Evolutionary conservation across 2,797 vertebrate genomes (phyloP).

Genomic region (Amphiprion clarkii): DNA sequence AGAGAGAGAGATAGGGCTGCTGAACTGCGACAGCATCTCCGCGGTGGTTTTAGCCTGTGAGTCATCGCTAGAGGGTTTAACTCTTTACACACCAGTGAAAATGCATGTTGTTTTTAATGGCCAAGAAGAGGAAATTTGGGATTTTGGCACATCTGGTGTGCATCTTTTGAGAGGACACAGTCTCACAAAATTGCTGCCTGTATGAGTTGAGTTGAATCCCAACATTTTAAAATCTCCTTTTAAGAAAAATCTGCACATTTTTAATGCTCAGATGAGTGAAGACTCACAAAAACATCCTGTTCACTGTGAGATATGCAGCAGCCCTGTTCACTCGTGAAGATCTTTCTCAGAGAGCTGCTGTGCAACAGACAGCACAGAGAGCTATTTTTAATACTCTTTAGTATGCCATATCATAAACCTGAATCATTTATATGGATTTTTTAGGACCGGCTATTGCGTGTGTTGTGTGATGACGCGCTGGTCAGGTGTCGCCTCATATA

Average conservation of each 20-base stretch:
- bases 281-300: too few species aligned
- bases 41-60: conserved; percentile 80
- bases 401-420: conserved; percentile 72
- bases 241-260: too few species aligned
- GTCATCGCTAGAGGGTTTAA: conserved; percentile 85
- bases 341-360: conserved; percentile 2
- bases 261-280: too few species aligned
- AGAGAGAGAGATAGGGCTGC: conserved; percentile 28
- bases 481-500: conserved; percentile 87
- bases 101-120: neutral
- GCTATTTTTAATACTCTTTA: conserved; percentile 73
- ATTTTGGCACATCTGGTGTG: neutral
- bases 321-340: too few species aligned
- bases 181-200: neutral
- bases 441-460: conserved; percentile 73
- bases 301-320: too few species aligned
- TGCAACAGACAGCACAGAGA: conserved; percentile 37
- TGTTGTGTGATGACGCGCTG: conserved; percentile 82
- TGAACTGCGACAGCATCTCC: conserved; percentile 81
- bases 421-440: conserved; percentile 79
- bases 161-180: neutral
- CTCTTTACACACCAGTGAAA: conserved; percentile 61
- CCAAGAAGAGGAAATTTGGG: neutral
- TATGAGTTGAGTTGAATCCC: too few species aligned
- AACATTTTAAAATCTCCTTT: too few species aligned